These are phyloP conservation scores for Caenorhabditis becei DNA, from an alignment of 2,888 invertebrate genomes.

Conservation along the genomic window DNA sequence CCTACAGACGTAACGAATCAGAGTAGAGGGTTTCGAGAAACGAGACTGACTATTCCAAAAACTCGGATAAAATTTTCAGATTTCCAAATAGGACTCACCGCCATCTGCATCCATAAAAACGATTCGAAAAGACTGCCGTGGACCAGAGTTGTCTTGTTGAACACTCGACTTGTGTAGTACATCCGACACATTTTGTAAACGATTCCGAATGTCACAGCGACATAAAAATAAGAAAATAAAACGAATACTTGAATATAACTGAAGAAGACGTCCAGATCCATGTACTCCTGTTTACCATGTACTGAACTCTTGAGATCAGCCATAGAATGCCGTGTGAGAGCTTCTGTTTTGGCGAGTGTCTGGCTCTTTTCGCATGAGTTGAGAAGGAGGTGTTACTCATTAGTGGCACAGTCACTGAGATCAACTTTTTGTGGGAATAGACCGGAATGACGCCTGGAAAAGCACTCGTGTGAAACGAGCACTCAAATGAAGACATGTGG, in stretches of 20 bases:
- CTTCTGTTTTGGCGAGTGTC: not conserved
- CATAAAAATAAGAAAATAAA: conserved; percentile 12
- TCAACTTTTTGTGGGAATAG: not conserved
- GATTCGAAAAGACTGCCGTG: conserved; percentile 32
- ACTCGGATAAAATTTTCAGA: too few relatives aligned
- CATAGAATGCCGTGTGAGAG: not conserved
- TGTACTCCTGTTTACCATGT: conserved; percentile 1
- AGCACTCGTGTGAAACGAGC: not conserved
- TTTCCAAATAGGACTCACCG: conserved; percentile 15
- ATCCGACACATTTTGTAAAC: conserved; percentile 25
- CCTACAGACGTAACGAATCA: not conserved
- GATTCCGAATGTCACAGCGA: not conserved
- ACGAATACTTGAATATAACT: conserved; percentile 11
- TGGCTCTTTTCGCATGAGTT: not conserved
- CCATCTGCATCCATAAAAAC: conserved; percentile 39
- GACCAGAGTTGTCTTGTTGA: conserved; percentile 14
- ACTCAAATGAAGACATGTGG: too few relatives aligned
- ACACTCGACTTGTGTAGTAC: conserved; percentile 3
- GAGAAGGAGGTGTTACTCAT: not conserved
- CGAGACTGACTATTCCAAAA: too few relatives aligned
- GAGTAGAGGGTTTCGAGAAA: too few relatives aligned
- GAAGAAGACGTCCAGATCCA: conserved; percentile 12
- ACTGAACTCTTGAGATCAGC: not conserved
- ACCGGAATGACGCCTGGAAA: not conserved
- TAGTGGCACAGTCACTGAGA: not conserved